phyloP scores from a whole-genome alignment of 2,888 invertebrate genomes.

The Bellardia pandia region DNA sequence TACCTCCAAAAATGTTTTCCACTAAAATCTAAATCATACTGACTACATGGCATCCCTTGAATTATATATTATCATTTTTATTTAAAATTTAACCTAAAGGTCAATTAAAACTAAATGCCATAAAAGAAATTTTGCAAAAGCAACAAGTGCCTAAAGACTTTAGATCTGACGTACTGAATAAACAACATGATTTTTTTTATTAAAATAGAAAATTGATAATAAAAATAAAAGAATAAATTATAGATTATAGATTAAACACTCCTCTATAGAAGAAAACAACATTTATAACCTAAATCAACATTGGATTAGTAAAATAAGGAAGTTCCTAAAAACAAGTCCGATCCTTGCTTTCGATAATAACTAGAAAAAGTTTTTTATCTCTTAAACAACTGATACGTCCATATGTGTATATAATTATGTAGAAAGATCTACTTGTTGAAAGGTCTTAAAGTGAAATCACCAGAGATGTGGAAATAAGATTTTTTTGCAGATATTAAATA shows the following conservation, averaged over 20 bases:
- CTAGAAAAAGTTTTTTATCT: too few species aligned
- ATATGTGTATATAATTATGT: background rate
- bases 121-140: slow-evolving; percentile 16
- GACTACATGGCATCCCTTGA: background rate
- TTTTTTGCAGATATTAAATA: too few species aligned
- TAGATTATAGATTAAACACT: background rate
- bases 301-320: too few species aligned
- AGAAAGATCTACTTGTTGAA: background rate
- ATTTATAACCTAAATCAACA: too few species aligned
- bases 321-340: too few species aligned
- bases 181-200: background rate
- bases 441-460: background rate
- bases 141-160: slow-evolving; percentile 20
- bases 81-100: slow-evolving; percentile 21
- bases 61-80: slow-evolving; percentile 19
- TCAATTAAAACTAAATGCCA: slow-evolving; percentile 29
- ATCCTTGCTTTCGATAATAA: too few species aligned
- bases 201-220: background rate
- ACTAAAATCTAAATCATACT: background rate
- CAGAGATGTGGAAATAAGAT: background rate
- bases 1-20: too few species aligned
- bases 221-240: background rate
- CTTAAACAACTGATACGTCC: too few species aligned
- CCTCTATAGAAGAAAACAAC: too few species aligned
- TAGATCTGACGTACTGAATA: background rate